Percentiles rank a stretch among this genome's conserved stretches.
Evolutionary conservation across 53 echinoderm and acorn worm genomes (phyloP).

Genomic region (Holothuria leucospilota): DNA sequence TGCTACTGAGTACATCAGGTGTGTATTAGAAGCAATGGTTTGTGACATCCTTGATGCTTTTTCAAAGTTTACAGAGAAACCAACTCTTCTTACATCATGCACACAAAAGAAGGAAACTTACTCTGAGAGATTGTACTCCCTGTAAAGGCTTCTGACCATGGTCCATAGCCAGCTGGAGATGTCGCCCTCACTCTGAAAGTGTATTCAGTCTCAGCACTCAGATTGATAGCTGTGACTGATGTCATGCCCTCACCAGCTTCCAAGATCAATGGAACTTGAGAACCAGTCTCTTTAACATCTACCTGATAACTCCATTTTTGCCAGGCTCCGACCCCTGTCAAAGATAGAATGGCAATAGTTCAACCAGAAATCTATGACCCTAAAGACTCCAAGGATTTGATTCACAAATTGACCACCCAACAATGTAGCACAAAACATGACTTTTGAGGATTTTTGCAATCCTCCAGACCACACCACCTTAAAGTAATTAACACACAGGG

Average conservation of each 20-base stretch:
- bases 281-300: conserved; percentile 44
- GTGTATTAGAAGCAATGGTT: too few species aligned
- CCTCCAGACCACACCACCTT: too few species aligned
- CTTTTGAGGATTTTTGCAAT: too few species aligned
- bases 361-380: neutral
- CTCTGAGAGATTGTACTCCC: conserved; percentile 80
- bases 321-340: conserved; percentile 78
- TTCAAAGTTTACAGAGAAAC: too few species aligned
- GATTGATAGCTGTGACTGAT: neutral
- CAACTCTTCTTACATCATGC: too few species aligned
- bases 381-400: too few species aligned
- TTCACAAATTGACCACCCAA: too few species aligned
- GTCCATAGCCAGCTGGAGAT: conserved; percentile 73
- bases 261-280: conserved; percentile 30
- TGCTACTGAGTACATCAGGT: too few species aligned
- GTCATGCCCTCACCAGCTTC: neutral
- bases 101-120: conserved; percentile 4
- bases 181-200: conserved; percentile 76
- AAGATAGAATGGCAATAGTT: conserved; percentile 16
- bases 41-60: too few species aligned
- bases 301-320: conserved; percentile 76
- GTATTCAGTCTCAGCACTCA: conserved; percentile 66
- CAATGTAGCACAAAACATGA: too few species aligned
- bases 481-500: too few species aligned
- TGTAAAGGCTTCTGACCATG: conserved; percentile 69